Evolutionary conservation across 2,797 vertebrate species (phyloP).

Genomic region (Octomys mimax): DNA sequence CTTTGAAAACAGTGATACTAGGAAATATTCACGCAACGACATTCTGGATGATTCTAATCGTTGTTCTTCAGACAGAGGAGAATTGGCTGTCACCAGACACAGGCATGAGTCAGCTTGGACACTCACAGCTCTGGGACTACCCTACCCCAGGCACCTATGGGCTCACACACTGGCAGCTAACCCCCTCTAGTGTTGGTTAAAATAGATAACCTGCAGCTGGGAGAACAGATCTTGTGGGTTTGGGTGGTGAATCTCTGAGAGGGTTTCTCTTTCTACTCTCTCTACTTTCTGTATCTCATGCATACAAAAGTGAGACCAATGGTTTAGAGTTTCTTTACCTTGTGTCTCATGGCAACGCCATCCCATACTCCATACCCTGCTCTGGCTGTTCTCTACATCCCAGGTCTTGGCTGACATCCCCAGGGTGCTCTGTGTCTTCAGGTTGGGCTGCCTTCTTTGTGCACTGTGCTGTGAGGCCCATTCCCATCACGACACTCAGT

Average conservation of each 20-base stretch:
- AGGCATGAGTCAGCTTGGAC: not conserved
- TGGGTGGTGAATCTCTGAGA: not conserved
- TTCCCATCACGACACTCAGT: not conserved
- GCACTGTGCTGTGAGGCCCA: not conserved
- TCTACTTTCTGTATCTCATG: too few relatives aligned
- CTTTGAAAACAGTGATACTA: not conserved
- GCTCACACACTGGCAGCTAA: not conserved
- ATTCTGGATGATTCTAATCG: not conserved
- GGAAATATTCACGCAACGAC: not conserved
- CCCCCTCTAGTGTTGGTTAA: slow-evolving; percentile 73
- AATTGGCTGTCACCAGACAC: not conserved
- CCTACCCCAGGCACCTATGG: slow-evolving; percentile 5
- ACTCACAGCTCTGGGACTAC: not conserved
- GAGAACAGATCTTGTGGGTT: not conserved
- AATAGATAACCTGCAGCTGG: not conserved
- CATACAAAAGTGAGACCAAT: fast-evolving
- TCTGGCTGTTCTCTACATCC: fast-evolving
- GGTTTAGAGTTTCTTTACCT: not conserved
- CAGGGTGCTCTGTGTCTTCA: fast-evolving
- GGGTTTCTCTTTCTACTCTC: too few relatives aligned
- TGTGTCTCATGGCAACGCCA: not conserved
- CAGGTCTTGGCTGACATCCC: not conserved
- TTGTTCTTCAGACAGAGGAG: not conserved
- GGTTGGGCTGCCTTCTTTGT: not conserved
- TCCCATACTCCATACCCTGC: not conserved